Evolutionary conservation across 2,888 invertebrate species (phyloP), one percentile per base, ranked within the genome.

Genomic region (Tanypteryx hageni): DNA sequence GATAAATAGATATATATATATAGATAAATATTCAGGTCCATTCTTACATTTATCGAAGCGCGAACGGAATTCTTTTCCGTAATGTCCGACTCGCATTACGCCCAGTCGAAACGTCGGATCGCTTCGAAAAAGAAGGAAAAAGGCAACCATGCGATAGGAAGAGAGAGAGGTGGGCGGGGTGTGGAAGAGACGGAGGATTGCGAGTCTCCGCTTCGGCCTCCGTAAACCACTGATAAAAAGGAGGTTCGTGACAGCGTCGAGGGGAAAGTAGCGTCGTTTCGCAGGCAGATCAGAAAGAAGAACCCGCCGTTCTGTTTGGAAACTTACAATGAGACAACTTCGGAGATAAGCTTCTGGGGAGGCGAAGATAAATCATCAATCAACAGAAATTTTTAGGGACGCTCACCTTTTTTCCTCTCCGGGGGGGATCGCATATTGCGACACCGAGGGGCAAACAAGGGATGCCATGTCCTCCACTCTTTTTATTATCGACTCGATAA

Each of bases 211-310:
- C 44, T 68, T 68, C 76, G 76, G 76, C 27, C 76, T 76, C 13
- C 22, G 76, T 76, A 76, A 76, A 76, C 76, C 76, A 27, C 76
- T 76, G 76, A 76, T 76, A 76, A 76, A n/a, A 76, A 76, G 76
- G 9, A 76, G 76, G 5, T 44, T 76, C 76, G 76, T 76, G 76
- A 76, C 76, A 76, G 76, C 27, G 76, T 76, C 22, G 76, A 76
- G 76, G 22, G 27, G 27, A 76, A 76, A 76, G 76, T 76, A 22
- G 76, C 27, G 22, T 27, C 76, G 76, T 76, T 76, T 76, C 76
- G 76, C 76, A 76, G 22, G 22, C 76, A 76, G n/a, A n/a, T 27
- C 22, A 27, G 76, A 14, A 11, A 76, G 5, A 27, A 7, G 76
- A 76, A 13, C 22, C 27, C 27, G 76, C n/a, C 9, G 22, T 13